Percentiles rank a stretch among this genome's conserved stretches.
Conservation (phyloP, 1,140 invertebrate species). For the Hirudo medicinalis region DNA sequence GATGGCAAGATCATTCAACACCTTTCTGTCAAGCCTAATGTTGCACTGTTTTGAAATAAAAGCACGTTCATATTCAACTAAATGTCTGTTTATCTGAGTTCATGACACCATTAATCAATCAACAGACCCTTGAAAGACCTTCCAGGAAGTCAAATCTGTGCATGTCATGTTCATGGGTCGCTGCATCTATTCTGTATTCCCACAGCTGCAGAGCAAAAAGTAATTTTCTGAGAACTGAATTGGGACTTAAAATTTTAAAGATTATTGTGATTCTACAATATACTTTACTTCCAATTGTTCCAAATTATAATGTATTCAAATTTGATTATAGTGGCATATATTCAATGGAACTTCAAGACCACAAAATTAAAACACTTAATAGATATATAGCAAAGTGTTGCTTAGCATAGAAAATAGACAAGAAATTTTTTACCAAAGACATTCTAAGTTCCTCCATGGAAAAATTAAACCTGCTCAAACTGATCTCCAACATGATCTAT, state of each 20-base stretch:
- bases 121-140: constrained; percentile 14
- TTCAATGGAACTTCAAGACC: too few species aligned
- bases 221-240: neutral
- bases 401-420: too few species aligned
- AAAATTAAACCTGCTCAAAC: neutral
- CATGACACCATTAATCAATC: constrained; percentile 5
- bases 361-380: too few species aligned
- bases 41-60: constrained; percentile 9
- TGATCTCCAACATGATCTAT: neutral
- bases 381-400: too few species aligned
- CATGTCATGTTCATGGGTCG: constrained; percentile 15
- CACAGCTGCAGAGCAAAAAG: constrained; percentile 14
- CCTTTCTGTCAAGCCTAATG: constrained; percentile 19
- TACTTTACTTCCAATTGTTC: too few species aligned
- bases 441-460: too few species aligned
- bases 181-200: constrained; percentile 17
- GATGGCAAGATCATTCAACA: constrained; percentile 20
- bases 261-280: too few species aligned
- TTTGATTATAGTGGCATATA: too few species aligned
- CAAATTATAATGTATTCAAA: too few species aligned
- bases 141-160: constrained; percentile 15
- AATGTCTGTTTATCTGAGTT: neutral
- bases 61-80: neutral
- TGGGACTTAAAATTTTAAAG: too few species aligned
- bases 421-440: too few species aligned